phyloP scores from a whole-genome alignment of 64 coral and sea anemone genomes.

The Acropora yongei region DNA sequence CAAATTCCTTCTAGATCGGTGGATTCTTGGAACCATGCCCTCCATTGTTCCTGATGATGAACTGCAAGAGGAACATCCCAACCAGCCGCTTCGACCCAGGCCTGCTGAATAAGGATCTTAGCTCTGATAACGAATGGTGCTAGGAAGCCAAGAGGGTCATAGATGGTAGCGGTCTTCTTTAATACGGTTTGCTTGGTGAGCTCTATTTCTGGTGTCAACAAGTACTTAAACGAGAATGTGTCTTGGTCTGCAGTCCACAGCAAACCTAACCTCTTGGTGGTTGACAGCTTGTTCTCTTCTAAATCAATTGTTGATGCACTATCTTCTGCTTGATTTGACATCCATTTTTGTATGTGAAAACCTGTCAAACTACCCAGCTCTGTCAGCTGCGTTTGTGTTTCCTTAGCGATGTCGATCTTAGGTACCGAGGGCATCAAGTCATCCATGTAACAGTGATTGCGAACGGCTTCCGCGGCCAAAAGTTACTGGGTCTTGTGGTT shows the following conservation, averaged over 20 bases:
- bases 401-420: too few species aligned
- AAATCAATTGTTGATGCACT: not conserved
- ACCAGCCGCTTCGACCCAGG: constrained; percentile 43
- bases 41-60: not conserved
- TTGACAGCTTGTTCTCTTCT: not conserved
- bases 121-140: constrained; percentile 49
- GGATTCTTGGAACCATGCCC: constrained; percentile 33
- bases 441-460: too few species aligned
- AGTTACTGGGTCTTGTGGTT: not conserved
- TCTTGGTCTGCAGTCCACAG: not conserved
- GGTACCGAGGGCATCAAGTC: too few species aligned
- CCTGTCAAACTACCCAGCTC: not conserved
- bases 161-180: constrained; percentile 64
- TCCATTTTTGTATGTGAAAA: not conserved
- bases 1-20: constrained; percentile 3
- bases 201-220: too few species aligned
- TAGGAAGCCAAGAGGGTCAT: constrained; percentile 71
- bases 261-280: not conserved
- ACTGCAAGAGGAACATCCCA: constrained; percentile 49
- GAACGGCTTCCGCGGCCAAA: not conserved
- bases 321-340: not conserved
- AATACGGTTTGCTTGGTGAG: constrained; percentile 49
- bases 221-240: too few species aligned
- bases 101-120: constrained; percentile 52
- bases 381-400: not conserved